Percentiles rank a stretch among this genome's conserved stretches.
These are phyloP conservation scores for Urechis unicinctus DNA, from an alignment of 2,888 invertebrate genomes.

Conservation along the genomic window DNA sequence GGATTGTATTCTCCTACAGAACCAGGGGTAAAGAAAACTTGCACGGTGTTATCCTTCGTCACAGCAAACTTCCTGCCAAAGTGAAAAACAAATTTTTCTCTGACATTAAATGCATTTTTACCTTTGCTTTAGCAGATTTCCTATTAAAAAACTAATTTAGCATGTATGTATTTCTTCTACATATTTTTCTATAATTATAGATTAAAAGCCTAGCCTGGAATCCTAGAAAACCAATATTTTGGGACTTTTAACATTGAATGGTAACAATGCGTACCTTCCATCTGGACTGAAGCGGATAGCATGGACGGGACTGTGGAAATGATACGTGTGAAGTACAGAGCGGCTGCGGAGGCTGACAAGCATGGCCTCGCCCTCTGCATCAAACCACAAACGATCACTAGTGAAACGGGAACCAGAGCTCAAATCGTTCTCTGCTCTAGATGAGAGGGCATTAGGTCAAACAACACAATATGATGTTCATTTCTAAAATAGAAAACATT, in stretches of 20 bases:
- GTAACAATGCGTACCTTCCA: slow-evolving; percentile 60
- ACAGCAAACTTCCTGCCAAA: slow-evolving; percentile 71
- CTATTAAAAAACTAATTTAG: no score
- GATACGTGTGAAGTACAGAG: slow-evolving; percentile 74
- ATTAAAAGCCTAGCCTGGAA: no score
- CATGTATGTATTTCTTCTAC: no score
- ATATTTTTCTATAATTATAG: no score
- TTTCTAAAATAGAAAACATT: no score
- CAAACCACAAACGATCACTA: no score
- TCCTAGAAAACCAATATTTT: no score
- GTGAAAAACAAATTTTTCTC: neutral
- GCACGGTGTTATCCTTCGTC: slow-evolving; percentile 71
- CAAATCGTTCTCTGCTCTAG: no score
- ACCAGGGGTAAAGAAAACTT: slow-evolving; percentile 77
- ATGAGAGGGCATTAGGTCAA: no score
- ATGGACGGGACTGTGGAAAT: slow-evolving; percentile 71
- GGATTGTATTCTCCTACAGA: slow-evolving; percentile 77
- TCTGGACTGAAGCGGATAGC: slow-evolving; percentile 87
- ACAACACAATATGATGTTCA: no score
- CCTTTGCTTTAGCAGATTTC: no score
- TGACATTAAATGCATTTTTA: neutral
- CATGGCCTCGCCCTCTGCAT: slow-evolving; percentile 50
- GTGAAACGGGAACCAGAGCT: no score
- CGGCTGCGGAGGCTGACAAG: slow-evolving; percentile 76
- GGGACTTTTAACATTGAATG: neutral